phyloP scores from a whole-genome alignment of 2,113 vertebrate genomes.

The Centropus bengalensis region DNA sequence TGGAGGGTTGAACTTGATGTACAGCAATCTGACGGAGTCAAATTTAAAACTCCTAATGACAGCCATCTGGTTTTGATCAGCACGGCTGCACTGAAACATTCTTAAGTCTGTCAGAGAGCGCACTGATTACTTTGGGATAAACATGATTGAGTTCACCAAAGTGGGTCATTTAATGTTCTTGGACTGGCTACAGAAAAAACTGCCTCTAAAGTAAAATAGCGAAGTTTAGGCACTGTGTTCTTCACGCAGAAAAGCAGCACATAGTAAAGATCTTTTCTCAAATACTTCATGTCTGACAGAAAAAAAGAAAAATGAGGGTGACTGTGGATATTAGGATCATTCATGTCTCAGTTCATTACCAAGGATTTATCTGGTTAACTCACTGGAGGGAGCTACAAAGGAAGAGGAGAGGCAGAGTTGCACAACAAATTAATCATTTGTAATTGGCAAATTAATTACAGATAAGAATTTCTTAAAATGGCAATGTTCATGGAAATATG shows the following conservation, averaged over 20 bases:
- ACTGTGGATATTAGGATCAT: not conserved
- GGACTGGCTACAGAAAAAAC: not conserved
- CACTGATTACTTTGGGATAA: not conserved
- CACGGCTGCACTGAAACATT: not conserved
- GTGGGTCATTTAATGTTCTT: not conserved
- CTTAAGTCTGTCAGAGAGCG: not conserved
- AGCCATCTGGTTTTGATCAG: not conserved
- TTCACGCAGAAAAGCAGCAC: not conserved
- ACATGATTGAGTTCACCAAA: not conserved
- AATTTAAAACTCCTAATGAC: not conserved
- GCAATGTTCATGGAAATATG: too few species aligned
- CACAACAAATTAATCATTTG: not conserved
- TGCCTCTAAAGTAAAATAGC: not conserved
- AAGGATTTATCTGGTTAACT: not conserved
- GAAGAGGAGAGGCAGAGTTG: not conserved
- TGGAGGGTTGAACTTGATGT: not conserved
- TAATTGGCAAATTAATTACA: conserved; percentile 10
- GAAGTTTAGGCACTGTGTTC: not conserved
- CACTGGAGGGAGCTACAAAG: not conserved
- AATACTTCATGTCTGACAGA: not conserved
- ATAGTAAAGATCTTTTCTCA: not conserved
- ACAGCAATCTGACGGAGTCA: not conserved
- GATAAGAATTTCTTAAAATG: conserved; percentile 6
- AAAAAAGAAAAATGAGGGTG: not conserved
- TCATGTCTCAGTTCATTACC: not conserved